phyloP scores from a whole-genome alignment of 2,113 vertebrate species.

The Malaclemys terrapin region DNA sequence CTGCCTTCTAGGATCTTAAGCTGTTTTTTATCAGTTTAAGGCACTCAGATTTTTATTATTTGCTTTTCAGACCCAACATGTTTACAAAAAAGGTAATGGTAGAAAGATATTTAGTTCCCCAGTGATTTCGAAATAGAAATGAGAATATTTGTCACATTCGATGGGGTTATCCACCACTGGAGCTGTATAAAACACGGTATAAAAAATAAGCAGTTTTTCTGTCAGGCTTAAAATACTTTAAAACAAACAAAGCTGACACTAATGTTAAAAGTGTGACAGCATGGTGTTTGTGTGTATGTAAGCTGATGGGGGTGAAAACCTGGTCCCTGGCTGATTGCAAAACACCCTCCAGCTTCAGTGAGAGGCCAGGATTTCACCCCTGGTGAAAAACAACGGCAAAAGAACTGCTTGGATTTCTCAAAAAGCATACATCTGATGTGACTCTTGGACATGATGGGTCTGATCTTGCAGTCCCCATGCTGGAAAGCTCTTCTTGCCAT shows the following conservation, averaged over 20 bases:
- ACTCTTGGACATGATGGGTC: neutral
- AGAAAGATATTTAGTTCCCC: neutral
- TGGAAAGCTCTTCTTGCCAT: neutral
- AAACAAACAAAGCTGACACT: neutral
- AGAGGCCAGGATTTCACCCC: neutral
- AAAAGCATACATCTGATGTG: neutral
- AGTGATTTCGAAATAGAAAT: neutral
- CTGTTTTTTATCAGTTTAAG: neutral
- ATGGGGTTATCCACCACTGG: neutral
- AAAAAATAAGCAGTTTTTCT: neutral
- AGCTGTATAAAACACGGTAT: neutral
- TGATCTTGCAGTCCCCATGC: neutral
- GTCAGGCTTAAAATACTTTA: neutral
- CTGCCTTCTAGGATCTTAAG: neutral
- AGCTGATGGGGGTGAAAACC: neutral
- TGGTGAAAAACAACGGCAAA: neutral
- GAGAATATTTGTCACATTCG: neutral
- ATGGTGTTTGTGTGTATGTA: neutral
- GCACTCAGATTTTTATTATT: neutral
- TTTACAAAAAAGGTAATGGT: neutral
- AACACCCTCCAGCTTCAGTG: neutral
- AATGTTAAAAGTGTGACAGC: neutral
- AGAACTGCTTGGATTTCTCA: neutral
- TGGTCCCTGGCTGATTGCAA: neutral
- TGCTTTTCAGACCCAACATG: neutral